Percentiles rank a stretch among this genome's conserved stretches.
phyloP scores from a whole-genome alignment of 2,888 invertebrate species.

The Caenorhabditis becei region DNA sequence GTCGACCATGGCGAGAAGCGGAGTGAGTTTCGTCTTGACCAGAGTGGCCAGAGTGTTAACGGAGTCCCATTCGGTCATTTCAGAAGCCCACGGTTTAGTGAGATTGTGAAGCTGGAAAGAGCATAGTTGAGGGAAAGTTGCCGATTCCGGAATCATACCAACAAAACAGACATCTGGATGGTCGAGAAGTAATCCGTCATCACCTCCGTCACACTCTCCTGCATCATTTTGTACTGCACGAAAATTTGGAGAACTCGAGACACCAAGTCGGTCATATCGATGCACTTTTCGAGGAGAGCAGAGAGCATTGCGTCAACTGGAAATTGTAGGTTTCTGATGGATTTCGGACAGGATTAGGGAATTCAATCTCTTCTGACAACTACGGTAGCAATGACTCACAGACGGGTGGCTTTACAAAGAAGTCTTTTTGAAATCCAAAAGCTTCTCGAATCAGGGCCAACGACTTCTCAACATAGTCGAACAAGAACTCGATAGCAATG shows the following conservation, averaged over 20 bases:
- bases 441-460: slow-evolving; percentile 42
- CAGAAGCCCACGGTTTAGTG: slow-evolving; percentile 33
- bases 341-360: neutral
- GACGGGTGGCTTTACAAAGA: slow-evolving; percentile 51
- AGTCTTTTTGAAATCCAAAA: slow-evolving; percentile 48
- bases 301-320: slow-evolving; percentile 46
- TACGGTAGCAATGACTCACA: slow-evolving; percentile 41
- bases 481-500: slow-evolving; percentile 45
- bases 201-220: slow-evolving; percentile 55
- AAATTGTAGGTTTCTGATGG: neutral
- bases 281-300: slow-evolving; percentile 41
- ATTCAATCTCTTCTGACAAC: too few relatives aligned
- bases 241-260: slow-evolving; percentile 53
- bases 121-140: neutral
- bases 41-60: slow-evolving; percentile 36
- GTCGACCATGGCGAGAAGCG: slow-evolving; percentile 55
- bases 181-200: slow-evolving; percentile 56
- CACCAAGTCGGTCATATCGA: slow-evolving; percentile 53
- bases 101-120: slow-evolving; percentile 44
- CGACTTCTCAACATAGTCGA: slow-evolving; percentile 48
- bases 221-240: slow-evolving; percentile 61
- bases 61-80: slow-evolving; percentile 52
- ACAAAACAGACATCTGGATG: slow-evolving; percentile 42
- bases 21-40: slow-evolving; percentile 47
- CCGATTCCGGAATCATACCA: slow-evolving; percentile 15